Conservation (phyloP, 2,888 invertebrate genomes). For the Adineta ricciae region DNA sequence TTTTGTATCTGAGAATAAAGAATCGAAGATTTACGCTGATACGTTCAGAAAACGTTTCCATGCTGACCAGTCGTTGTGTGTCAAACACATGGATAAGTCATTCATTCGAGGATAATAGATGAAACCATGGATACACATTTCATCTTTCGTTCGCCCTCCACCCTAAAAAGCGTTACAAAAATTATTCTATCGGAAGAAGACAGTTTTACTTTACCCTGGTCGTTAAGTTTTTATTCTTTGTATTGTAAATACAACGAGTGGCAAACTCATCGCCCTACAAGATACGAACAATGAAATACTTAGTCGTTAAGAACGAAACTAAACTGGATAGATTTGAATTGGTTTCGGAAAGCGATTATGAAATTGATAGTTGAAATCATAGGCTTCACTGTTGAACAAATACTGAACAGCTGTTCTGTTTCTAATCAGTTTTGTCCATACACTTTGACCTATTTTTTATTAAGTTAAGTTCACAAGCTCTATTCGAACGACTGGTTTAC, state of each 20-base stretch:
- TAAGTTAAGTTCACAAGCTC: neutral
- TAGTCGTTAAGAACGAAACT: no score
- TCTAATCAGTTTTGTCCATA: neutral
- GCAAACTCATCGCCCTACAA: slow-evolving; percentile 27
- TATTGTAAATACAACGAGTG: slow-evolving; percentile 19
- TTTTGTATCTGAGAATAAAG: neutral
- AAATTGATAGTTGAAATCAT: neutral
- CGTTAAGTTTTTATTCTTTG: neutral
- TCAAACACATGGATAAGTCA: neutral
- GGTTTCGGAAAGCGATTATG: neutral
- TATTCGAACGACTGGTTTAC: neutral
- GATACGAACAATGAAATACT: no score
- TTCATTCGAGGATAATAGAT: neutral
- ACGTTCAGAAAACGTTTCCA: neutral
- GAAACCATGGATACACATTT: neutral
- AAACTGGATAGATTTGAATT: neutral
- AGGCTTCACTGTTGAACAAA: neutral
- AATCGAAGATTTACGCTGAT: neutral
- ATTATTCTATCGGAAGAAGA: neutral
- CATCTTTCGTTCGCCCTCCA: neutral
- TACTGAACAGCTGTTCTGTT: neutral
- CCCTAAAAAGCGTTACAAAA: neutral
- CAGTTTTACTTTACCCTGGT: no score
- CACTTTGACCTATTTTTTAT: neutral
- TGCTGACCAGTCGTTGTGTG: neutral